Evolutionary conservation across 2,113 vertebrate species (phyloP).

Genomic region (Aspiorhynchus laticeps): DNA sequence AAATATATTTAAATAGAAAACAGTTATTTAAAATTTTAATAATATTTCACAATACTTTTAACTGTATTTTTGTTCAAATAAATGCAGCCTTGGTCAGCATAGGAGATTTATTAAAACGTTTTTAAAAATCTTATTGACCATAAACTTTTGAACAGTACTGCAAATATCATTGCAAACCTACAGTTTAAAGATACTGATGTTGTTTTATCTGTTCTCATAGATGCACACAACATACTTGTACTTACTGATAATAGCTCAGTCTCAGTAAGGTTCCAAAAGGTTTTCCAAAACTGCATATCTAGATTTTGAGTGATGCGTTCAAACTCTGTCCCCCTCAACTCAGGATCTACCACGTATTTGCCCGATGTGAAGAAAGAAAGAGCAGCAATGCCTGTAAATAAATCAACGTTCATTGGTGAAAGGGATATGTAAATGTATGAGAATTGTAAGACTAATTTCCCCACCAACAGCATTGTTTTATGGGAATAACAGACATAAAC

Average conservation of each 20-base stretch:
- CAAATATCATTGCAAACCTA: background rate
- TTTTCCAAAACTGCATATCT: conserved; percentile 90
- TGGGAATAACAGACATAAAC: background rate
- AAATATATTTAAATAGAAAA: background rate
- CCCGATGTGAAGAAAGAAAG: conserved; percentile 86
- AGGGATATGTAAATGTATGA: background rate
- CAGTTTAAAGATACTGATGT: background rate
- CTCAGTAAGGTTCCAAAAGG: conserved; percentile 92
- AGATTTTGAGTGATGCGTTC: conserved; percentile 89
- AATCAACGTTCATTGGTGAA: background rate
- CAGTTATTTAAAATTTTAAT: too few species aligned
- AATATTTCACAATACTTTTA: too few species aligned
- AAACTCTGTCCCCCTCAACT: conserved; percentile 84
- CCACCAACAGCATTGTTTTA: background rate
- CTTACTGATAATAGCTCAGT: conserved; percentile 83
- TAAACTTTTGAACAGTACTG: background rate
- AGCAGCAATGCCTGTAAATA: conserved; percentile 79
- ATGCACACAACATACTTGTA: background rate
- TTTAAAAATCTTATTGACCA: background rate
- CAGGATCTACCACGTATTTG: conserved; percentile 87
- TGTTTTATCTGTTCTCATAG: background rate
- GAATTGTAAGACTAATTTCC: background rate
- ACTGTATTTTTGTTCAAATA: background rate
- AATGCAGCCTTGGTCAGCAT: background rate
- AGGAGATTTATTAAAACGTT: background rate